Conservation (phyloP, 2,797 vertebrate genomes). For the Heteromormyrus szaboi region DNA sequence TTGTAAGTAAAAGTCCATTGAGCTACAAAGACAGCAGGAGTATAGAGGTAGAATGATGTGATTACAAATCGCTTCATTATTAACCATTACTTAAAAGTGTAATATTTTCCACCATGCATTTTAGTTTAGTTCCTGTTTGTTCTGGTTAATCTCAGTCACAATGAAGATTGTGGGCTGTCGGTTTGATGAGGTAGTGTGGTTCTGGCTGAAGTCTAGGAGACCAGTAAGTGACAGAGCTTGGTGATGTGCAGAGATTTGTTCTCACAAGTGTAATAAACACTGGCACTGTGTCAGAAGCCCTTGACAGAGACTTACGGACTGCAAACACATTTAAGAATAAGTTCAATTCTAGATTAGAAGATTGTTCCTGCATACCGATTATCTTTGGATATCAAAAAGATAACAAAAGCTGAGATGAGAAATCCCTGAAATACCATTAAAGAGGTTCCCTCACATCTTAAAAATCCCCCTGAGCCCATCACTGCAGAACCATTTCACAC, state of each 20-base stretch:
- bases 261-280: conserved; percentile 2
- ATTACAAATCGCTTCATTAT: not conserved
- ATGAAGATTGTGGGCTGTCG: not conserved
- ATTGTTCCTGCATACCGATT: not conserved
- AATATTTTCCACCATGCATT: not conserved
- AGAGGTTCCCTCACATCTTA: not conserved
- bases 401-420: not conserved
- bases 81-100: not conserved
- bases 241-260: conserved; percentile 16
- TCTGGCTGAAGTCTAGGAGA: not conserved
- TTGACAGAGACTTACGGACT: not conserved
- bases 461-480: not conserved
- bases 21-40: not conserved
- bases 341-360: not conserved
- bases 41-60: not conserved
- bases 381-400: not conserved
- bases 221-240: conserved; percentile 19
- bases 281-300: not conserved
- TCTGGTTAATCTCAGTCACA: not conserved
- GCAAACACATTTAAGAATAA: not conserved
- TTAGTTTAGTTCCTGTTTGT: not conserved
- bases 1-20: not conserved
- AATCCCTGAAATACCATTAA: not conserved
- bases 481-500: not conserved
- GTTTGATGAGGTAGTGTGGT: not conserved